These are phyloP conservation scores for Ardeotis arabs DNA, from an alignment of 2,113 vertebrate species.

Conservation along the genomic window DNA sequence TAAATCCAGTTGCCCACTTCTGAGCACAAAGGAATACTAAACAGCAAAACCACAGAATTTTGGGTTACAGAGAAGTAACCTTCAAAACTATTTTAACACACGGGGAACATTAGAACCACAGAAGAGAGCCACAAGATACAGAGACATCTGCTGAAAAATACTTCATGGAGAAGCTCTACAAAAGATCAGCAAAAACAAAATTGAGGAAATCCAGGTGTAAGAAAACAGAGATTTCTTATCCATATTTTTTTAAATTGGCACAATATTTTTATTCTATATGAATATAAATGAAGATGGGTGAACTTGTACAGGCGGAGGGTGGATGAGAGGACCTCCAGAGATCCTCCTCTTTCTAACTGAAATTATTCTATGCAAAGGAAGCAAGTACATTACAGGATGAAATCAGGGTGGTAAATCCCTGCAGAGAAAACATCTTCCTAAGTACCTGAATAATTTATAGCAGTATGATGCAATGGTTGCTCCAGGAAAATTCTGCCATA, in stretches of 20 bases:
- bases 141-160: not conserved
- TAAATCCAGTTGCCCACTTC: not conserved
- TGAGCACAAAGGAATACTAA: not conserved
- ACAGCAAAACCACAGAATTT: not conserved
- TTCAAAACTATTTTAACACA: not conserved
- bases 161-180: not conserved
- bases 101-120: not conserved
- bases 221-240: not conserved
- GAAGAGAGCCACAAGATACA: not conserved
- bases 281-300: not conserved
- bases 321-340: not conserved
- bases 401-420: not conserved
- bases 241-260: not conserved
- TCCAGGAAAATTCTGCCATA: not conserved
- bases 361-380: not conserved
- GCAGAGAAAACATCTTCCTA: not conserved
- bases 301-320: not conserved
- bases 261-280: not conserved
- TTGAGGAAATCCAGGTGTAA: not conserved
- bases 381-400: not conserved
- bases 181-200: not conserved
- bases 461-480: conserved; percentile 5
- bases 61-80: not conserved
- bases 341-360: not conserved
- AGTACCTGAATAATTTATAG: conserved; percentile 18